These are phyloP conservation scores for Portevinia maculata DNA, from an alignment of 2,888 invertebrate genomes.

Conservation along the genomic window DNA sequence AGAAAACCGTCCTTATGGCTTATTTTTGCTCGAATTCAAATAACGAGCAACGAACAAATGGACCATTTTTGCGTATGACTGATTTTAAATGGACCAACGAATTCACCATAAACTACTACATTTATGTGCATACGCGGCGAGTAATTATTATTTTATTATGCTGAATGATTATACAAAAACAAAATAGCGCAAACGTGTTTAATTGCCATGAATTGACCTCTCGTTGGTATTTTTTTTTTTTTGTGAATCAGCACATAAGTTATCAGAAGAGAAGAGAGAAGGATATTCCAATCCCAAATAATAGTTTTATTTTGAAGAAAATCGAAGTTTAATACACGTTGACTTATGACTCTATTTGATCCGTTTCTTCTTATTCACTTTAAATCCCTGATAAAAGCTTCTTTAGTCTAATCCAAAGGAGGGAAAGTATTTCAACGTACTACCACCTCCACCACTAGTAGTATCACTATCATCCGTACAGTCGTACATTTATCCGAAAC, in stretches of 20 bases:
- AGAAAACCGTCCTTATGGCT: slow-evolving; percentile 46
- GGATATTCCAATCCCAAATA: too few species aligned
- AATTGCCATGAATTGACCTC: slow-evolving; percentile 48
- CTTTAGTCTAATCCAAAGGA: slow-evolving; percentile 56
- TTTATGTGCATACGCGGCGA: slow-evolving; percentile 32
- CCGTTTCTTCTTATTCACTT: slow-evolving; percentile 3
- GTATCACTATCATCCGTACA: slow-evolving; percentile 11
- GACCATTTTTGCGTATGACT: slow-evolving; percentile 59
- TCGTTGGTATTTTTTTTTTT: slow-evolving; percentile 14
- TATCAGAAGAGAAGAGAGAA: neutral
- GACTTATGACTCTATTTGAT: neutral
- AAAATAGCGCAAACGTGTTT: slow-evolving; percentile 40
- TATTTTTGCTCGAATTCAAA: slow-evolving; percentile 26
- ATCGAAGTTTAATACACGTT: slow-evolving; percentile 5
- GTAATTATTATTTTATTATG: slow-evolving; percentile 69
- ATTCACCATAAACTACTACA: slow-evolving; percentile 48
- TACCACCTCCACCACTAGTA: slow-evolving; percentile 31
- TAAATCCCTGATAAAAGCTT: slow-evolving; percentile 63
- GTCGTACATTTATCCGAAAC: slow-evolving; percentile 47
- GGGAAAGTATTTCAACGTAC: slow-evolving; percentile 59
- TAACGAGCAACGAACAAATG: slow-evolving; percentile 36
- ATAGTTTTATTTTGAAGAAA: too few species aligned
- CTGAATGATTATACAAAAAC: slow-evolving; percentile 33
- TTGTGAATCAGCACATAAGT: neutral
- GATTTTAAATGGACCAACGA: slow-evolving; percentile 65